These are phyloP conservation scores for Sardina pilchardus DNA, from an alignment of 2,113 vertebrate species.

Conservation along the genomic window DNA sequence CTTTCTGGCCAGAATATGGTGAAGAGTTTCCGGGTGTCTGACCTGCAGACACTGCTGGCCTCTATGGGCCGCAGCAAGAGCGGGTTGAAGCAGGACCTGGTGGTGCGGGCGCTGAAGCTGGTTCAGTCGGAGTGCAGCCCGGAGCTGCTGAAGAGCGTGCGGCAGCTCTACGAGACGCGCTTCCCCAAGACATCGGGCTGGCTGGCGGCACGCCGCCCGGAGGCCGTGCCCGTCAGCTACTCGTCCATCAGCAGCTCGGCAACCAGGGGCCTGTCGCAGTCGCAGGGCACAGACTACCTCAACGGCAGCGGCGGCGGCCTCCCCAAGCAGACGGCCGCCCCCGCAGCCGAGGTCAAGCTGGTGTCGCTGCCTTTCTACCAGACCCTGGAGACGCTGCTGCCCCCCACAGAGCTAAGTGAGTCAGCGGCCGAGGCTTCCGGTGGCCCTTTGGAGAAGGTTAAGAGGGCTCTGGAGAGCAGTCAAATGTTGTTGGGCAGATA, in stretches of 20 bases:
- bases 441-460: slow-evolving; percentile 15
- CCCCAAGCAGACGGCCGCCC: slow-evolving; percentile 71
- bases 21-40: slow-evolving; percentile 98
- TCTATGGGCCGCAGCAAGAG: slow-evolving; percentile 99
- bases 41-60: slow-evolving; percentile 96
- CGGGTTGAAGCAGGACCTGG: slow-evolving; percentile 96
- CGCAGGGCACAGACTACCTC: slow-evolving; percentile 88
- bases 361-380: slow-evolving; percentile 95
- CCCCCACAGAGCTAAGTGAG: slow-evolving; percentile 92
- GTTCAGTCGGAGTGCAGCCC: slow-evolving; percentile 98
- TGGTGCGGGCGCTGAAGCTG: slow-evolving; percentile 89
- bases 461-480: not conserved
- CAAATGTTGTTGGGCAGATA: not conserved
- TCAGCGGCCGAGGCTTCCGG: not conserved
- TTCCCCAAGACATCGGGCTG: slow-evolving; percentile 82
- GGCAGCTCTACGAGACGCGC: slow-evolving; percentile 94
- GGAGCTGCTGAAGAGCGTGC: slow-evolving; percentile 94
- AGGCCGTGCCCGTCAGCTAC: slow-evolving; percentile 76
- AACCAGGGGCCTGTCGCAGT: slow-evolving; percentile 65
- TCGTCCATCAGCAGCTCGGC: slow-evolving; percentile 72
- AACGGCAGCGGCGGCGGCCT: slow-evolving; percentile 77
- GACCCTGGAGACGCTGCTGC: slow-evolving; percentile 89
- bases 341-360: slow-evolving; percentile 84
- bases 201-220: slow-evolving; percentile 73
- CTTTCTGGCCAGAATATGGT: slow-evolving; percentile 92